Base-by-base conservation (phyloP, 2,888 invertebrate genomes). In the Glaucopsyche alexis region DNA sequence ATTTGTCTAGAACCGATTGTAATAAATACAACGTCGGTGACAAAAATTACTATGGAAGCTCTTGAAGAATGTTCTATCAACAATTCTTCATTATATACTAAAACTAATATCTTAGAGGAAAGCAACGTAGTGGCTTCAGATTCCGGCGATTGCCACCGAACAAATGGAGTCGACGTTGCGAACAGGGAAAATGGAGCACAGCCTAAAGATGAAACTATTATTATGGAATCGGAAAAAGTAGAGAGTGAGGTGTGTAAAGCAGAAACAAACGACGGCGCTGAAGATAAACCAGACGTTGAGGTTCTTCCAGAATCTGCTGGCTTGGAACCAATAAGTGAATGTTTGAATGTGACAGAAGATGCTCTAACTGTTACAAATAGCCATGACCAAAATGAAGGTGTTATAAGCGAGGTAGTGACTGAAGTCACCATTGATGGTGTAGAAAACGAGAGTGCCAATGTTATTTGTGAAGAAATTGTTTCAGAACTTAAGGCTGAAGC, bases 121-220 rank as follows among this genome's bases (percentile, higher is more conserved):
- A 80, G 74, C 69, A 76, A 76, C 69, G 79, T 79, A 69, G 78
- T 80, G 77, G 79, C 81, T 74, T 77, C 76, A 76, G 84, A 83
- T 77, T 79, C 80, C 75, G 83, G 87, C 81, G 83, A 83, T 75
- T 86, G 87, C 84, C 87, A 83, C 76, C 86, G 86, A 85, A 82
- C 90, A 75, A 91, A 92, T 80, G 91, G 91, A 79, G 84, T 88
- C 76, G 82, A 83, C 52, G 13, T 67, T 42, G 87, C 71, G 60
- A 74, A 69, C 19, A 67, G 50, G 50, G 71, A 73, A 67, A 60
- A 73, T 42, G 81, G 81, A 74, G 77, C 78, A 76, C 78, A 73
- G 40, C 74, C 74, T 74, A 64, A 71, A 45, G 76, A 77, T 52
- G 73, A 73, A 14, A 74, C 65, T 60, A 40, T 71, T 71, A 47